Evolutionary conservation across 2,113 vertebrate species (phyloP).

Genomic region (Tor tambroides): DNA sequence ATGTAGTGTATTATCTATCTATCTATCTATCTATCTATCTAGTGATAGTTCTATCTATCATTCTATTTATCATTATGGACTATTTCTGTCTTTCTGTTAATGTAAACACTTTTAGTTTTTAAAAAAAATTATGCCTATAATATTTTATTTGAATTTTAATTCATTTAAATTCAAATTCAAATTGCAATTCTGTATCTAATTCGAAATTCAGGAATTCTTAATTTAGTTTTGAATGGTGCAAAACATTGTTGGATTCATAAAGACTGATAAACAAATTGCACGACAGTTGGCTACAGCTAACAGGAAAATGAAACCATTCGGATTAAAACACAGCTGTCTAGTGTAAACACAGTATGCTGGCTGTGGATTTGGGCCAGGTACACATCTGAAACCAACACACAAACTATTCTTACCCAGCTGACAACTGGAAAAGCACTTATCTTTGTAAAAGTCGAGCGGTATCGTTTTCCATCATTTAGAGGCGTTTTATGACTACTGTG

Average conservation of each 20-base stretch:
- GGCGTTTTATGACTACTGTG: constrained; percentile 72
- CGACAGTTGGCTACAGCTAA: constrained; percentile 50
- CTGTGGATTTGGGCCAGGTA: constrained; percentile 70
- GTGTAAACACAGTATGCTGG: constrained; percentile 66
- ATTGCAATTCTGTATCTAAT: not conserved
- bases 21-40: no score
- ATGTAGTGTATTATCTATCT: no score
- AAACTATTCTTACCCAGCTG: constrained; percentile 72
- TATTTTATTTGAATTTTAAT: not conserved
- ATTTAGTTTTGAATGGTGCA: not conserved
- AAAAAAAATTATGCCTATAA: not conserved
- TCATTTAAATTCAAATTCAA: not conserved
- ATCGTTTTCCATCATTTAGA: constrained; percentile 70
- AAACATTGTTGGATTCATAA: not conserved
- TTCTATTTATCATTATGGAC: no score
- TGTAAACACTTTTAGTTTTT: no score
- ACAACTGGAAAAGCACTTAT: constrained; percentile 86
- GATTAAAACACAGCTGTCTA: constrained; percentile 69
- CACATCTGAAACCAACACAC: constrained; percentile 69
- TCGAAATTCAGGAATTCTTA: not conserved
- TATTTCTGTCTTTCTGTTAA: no score
- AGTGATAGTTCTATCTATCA: no score
- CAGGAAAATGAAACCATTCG: constrained; percentile 61
- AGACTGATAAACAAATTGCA: constrained; percentile 1
- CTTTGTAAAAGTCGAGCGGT: constrained; percentile 71